A percentile compares a stretch with the other conserved stretches of the same genome.
Evolutionary conservation across 2,113 vertebrate species (phyloP).

Genomic region (Psittacula cyanocephala): DNA sequence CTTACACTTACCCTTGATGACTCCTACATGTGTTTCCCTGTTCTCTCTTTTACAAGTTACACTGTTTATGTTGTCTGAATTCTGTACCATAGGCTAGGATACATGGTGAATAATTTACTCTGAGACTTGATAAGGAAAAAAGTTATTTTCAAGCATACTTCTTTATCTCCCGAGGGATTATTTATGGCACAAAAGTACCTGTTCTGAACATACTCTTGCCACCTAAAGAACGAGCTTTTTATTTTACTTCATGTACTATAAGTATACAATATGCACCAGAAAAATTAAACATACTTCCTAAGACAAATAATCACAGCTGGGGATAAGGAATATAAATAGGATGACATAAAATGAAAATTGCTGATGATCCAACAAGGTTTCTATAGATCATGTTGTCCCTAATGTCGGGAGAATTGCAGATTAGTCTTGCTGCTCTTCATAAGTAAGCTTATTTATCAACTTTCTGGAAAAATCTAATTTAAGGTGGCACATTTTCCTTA

Average conservation of each 20-base stretch:
- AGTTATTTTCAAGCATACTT: background rate
- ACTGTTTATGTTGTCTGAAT: background rate
- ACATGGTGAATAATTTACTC: background rate
- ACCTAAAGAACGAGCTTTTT: slow-evolving; percentile 33
- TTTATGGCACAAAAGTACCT: background rate
- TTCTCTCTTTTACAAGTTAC: background rate
- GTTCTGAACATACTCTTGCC: background rate
- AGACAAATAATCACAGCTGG: slow-evolving; percentile 57
- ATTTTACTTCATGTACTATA: background rate
- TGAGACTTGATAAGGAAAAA: background rate
- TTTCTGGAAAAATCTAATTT: slow-evolving; percentile 58
- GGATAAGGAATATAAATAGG: slow-evolving; percentile 61
- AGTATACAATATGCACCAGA: background rate
- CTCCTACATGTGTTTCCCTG: background rate
- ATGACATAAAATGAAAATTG: slow-evolving; percentile 59
- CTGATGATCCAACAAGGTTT: slow-evolving; percentile 57
- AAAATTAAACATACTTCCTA: slow-evolving; percentile 47
- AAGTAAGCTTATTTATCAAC: slow-evolving; percentile 64
- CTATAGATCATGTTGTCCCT: slow-evolving; percentile 56
- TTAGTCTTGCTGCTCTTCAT: slow-evolving; percentile 52
- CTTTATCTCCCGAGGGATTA: background rate
- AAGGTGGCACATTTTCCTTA: slow-evolving; percentile 43
- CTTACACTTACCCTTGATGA: background rate
- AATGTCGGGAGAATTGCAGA: slow-evolving; percentile 63
- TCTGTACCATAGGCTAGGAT: background rate